phyloP scores from a whole-genome alignment of 2,888 invertebrate species.

The Stenodera caucasica region DNA sequence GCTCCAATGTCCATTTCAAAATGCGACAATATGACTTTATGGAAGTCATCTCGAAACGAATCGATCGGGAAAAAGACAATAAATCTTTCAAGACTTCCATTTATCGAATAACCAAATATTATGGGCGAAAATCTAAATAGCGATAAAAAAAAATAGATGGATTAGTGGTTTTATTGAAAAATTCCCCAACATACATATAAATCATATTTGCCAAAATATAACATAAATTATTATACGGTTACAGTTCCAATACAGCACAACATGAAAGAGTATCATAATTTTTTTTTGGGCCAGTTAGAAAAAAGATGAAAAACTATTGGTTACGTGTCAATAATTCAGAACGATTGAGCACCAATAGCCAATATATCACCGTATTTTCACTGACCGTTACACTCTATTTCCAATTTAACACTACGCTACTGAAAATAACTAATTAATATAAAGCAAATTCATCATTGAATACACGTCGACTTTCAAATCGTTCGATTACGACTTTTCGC shows the following conservation, averaged over 20 bases:
- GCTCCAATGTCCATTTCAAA: no score
- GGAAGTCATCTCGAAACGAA: no score
- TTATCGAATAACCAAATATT: no score
- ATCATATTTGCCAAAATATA: neutral
- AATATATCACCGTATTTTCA: conserved; percentile 28
- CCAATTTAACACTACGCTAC: neutral
- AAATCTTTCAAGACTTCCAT: no score
- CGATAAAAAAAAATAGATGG: no score
- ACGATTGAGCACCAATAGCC: conserved; percentile 26
- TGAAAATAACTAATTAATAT: no score
- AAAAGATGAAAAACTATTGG: conserved; percentile 16
- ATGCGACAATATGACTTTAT: no score
- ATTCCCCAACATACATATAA: neutral
- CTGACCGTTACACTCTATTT: conserved; percentile 9
- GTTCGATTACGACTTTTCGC: no score
- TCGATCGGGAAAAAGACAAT: no score
- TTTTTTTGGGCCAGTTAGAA: neutral
- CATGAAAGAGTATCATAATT: conserved; percentile 16
- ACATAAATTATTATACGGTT: conserved; percentile 24
- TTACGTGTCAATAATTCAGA: conserved; percentile 29
- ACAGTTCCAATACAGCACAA: conserved; percentile 9
- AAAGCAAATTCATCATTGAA: conserved; percentile 32
- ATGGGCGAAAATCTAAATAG: no score
- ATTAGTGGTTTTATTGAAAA: no score
- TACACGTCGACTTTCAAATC: conserved; percentile 7